Evolutionary conservation across 2,888 invertebrate species (phyloP).

Genomic region (Anoplius nigerrimus): DNA sequence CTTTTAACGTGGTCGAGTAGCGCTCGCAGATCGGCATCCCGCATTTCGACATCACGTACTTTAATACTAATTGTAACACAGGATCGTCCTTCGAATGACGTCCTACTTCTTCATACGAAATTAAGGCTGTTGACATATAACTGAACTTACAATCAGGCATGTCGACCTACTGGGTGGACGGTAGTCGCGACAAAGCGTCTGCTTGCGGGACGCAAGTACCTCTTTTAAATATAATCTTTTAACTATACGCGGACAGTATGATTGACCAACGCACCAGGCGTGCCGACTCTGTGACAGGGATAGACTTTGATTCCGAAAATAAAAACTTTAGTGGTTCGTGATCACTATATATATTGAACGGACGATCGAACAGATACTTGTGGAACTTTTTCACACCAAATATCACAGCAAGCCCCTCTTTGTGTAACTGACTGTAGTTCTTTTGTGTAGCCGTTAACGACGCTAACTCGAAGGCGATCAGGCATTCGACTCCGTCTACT

Average conservation of each 20-base stretch:
- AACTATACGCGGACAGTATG: slow-evolving; percentile 46
- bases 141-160: slow-evolving; percentile 12
- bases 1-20: no score
- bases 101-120: background rate
- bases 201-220: slow-evolving; percentile 28
- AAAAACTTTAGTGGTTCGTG: slow-evolving; percentile 49
- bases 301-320: slow-evolving; percentile 38
- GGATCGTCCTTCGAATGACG: background rate
- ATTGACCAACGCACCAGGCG: slow-evolving; percentile 47
- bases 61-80: background rate
- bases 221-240: slow-evolving; percentile 20
- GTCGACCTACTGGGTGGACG: slow-evolving; percentile 1
- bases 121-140: background rate
- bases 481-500: slow-evolving; percentile 20
- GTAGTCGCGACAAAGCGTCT: slow-evolving; percentile 34
- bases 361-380: slow-evolving; percentile 49
- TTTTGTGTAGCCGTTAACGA: slow-evolving; percentile 23
- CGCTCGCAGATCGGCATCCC: no score
- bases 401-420: no score
- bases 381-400: slow-evolving; percentile 53
- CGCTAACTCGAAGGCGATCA: slow-evolving; percentile 29
- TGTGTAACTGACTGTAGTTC: slow-evolving; percentile 32
- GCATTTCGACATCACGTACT: background rate
- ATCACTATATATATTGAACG: slow-evolving; percentile 8
- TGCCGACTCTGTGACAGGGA: slow-evolving; percentile 47